Evolutionary conservation across 2,797 vertebrate genomes (phyloP), one percentile per base, ranked within the genome.

Genomic region (Nannoperca australis): DNA sequence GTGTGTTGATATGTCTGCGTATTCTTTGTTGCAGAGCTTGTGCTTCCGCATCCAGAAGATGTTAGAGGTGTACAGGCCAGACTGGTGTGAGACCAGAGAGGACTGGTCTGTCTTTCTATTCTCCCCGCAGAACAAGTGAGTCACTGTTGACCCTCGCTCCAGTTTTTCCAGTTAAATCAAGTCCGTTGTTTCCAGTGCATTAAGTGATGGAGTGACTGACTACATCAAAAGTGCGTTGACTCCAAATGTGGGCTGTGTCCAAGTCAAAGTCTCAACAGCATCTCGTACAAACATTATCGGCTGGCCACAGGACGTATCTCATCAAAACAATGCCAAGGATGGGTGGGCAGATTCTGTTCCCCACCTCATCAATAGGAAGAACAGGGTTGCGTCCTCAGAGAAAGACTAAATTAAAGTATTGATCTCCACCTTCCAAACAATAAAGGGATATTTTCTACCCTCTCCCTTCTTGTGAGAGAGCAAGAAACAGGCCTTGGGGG

Each of bases 21-120:
- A 27, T 53, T 73, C 7, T 58, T 56, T 45, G 47, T 75, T 82
- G 64, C 87, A 99, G 98, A 98, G 96, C 66, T 86, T 99, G 76
- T 99, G 97, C 78, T 99, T 98, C 94, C 97, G 98, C 1, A 94
- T 99, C 80, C 96, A 96, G 92, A 99, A 99, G 95, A 99, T 98
- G 97, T 96, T 99, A 11, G 98, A 99, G 68, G 97, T 94, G 7
- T 99, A 99, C 86, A 97, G 96, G 63, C 98, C 98, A 0, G 97
- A 97, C 81, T 99, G 98, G 97, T 99, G 98, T 67, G 97, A 98
- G 87, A 93, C 94, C 82, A 95, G 98, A 18, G 96, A 97, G 72
- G 96, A 99, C 76, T 99, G 98, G 98, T 98, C 98, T 0, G 94
- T 99, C 87, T 99, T 97, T 79, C 95, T 99, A 42, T 99, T 99